Conservation (phyloP, 1,140 invertebrate species). For the Neodiprion pinetum region DNA sequence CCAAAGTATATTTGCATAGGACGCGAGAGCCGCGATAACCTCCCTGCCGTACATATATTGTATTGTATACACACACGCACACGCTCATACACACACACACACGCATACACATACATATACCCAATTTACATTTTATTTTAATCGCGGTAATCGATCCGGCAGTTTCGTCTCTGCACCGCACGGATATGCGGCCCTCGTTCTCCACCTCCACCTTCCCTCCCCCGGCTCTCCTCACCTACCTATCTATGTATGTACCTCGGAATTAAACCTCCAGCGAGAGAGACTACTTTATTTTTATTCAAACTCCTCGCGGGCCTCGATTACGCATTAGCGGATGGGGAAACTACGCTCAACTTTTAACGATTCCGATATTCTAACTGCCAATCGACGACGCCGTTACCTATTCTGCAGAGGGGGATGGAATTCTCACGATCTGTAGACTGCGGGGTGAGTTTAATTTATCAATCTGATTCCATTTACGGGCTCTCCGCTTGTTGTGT, state of each 20-base stretch:
- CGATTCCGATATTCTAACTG: conserved; percentile 30
- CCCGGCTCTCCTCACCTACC: no score
- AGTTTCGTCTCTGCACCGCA: conserved; percentile 34
- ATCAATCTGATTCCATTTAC: no score
- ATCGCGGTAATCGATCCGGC: conserved; percentile 60
- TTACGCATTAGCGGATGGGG: conserved; percentile 57
- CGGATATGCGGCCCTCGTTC: no score
- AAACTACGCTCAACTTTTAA: conserved; percentile 49
- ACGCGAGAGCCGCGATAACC: conserved; percentile 46
- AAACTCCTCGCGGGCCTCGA: not conserved
- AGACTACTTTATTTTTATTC: conserved; percentile 2
- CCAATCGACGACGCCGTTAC: no score
- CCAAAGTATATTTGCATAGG: conserved; percentile 61
- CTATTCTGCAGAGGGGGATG: no score
- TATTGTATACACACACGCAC: no score
- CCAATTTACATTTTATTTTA: conserved; percentile 62
- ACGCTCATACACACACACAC: no score
- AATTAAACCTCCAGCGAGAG: not conserved
- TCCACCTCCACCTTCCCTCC: no score
- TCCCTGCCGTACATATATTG: conserved; percentile 11
- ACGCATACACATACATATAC: not conserved
- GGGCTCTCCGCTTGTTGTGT: no score
- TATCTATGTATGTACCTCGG: not conserved
- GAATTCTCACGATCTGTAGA: no score
- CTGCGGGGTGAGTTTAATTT: no score